Base-by-base conservation (phyloP, 2,113 vertebrate genomes). In the Archilochus colubris region DNA sequence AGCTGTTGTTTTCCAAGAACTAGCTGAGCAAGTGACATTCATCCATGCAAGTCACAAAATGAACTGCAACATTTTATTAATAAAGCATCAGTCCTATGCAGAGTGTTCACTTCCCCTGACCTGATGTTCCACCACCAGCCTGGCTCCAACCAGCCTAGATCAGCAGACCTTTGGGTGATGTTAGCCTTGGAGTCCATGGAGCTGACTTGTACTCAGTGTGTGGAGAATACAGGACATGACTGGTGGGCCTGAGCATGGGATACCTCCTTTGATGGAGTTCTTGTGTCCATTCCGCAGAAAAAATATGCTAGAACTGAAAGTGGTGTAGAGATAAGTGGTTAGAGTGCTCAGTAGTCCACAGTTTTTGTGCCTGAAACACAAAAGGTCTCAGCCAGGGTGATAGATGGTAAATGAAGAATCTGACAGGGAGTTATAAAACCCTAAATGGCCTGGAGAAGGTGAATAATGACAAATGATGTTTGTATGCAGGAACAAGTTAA, bases 51-150 rank as follows among this genome's bases (percentile, higher is more conserved):
- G 31, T 6, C 14, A 46, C 50, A 38, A 36, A 36, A 43, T 9
- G 27, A 59, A 62, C 27, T 43, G 25, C 31, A 38, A 46, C 13
- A 2, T 76, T 63, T 57, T 54, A 78, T 13, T 67, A n/a, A 44
- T 27, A 58, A 23, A 43, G 16, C 4, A 40, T 28, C 18, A 46
- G 27, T 55, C 30, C 4, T 51, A n/a, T 1, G 2, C 63, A 25
- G 57, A 11, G 18, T 0, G 4, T 10, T 73, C 38, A 0, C 22
- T 31, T 20, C 10, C 4, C 38, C 48, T 1, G 28, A 3, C n/a
- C 25, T 9, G 17, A 31, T 20, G 63, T 36, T 74, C 51, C 54
- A 44, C 4, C 27, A 28, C 7, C 57, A 66, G 23, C n/a, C 68
- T 9, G 55, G 16, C n/a, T 70, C 55, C 50, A 8, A 7, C 25